Conservation (phyloP, 2,113 vertebrate genomes). For the Rostratula benghalensis region DNA sequence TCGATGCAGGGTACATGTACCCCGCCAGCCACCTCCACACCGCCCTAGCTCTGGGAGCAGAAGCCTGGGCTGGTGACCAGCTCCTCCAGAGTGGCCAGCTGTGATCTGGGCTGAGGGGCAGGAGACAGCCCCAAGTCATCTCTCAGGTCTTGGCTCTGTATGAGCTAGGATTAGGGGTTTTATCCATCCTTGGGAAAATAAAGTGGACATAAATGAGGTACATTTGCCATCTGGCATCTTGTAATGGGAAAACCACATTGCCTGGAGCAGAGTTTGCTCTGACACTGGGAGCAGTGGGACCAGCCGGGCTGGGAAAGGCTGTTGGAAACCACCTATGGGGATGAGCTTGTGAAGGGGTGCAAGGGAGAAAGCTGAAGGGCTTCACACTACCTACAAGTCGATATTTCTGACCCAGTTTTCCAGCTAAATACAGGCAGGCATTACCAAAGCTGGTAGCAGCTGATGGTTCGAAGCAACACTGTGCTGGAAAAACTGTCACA, state of each 20-base stretch:
- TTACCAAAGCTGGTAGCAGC: background rate
- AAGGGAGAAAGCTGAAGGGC: background rate
- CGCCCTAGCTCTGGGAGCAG: background rate
- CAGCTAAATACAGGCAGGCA: background rate
- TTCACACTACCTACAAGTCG: background rate
- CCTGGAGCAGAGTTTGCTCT: background rate
- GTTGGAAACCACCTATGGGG: background rate
- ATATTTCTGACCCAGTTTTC: background rate
- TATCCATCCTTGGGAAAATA: background rate
- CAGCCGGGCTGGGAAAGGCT: background rate
- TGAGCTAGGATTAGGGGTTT: background rate
- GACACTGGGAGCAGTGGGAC: accelerated
- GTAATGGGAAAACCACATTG: background rate
- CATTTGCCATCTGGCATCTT: background rate
- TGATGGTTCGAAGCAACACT: background rate
- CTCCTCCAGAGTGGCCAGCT: background rate
- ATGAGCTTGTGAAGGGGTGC: background rate
- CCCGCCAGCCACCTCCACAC: accelerated
- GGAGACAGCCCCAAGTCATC: background rate
- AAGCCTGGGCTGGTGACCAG: background rate
- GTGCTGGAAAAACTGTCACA: background rate
- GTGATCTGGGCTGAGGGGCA: accelerated
- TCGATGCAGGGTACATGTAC: no score
- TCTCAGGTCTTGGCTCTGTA: background rate
- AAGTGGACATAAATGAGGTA: background rate